These are phyloP conservation scores for Antennarius striatus DNA, from an alignment of 2,113 vertebrate genomes.

Conservation along the genomic window DNA sequence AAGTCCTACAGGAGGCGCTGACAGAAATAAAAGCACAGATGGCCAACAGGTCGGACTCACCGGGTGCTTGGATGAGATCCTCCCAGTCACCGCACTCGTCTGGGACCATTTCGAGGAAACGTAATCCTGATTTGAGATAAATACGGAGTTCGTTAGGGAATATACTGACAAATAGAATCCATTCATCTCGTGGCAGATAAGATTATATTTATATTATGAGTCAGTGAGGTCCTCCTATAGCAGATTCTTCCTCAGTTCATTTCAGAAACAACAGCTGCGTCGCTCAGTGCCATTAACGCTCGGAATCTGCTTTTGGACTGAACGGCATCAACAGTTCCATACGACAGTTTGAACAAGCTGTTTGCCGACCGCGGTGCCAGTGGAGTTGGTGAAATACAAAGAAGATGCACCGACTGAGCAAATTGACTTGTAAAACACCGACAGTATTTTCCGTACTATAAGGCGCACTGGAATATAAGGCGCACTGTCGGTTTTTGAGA, in stretches of 20 bases:
- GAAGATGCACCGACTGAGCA: too few species aligned
- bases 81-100: conserved; percentile 88
- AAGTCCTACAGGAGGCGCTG: neutral
- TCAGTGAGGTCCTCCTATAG: conserved; percentile 7
- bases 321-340: conserved; percentile 13
- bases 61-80: conserved; percentile 88
- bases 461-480: too few species aligned
- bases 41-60: conserved; percentile 75
- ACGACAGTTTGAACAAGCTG: conserved; percentile 30
- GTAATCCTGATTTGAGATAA: conserved; percentile 65
- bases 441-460: too few species aligned
- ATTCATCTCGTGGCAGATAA: neutral
- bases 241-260: neutral
- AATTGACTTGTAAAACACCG: too few species aligned
- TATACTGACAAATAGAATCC: neutral
- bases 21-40: neutral
- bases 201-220: neutral
- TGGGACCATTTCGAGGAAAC: conserved; percentile 78
- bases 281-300: conserved; percentile 6
- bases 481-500: too few species aligned
- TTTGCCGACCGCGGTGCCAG: conserved; percentile 17
- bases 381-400: neutral
- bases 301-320: conserved; percentile 21
- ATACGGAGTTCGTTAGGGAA: conserved; percentile 52
- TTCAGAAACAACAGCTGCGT: conserved; percentile 47